These are phyloP conservation scores for Drosophila crucigera DNA, from an alignment of 2,888 invertebrate genomes.

Conservation along the genomic window DNA sequence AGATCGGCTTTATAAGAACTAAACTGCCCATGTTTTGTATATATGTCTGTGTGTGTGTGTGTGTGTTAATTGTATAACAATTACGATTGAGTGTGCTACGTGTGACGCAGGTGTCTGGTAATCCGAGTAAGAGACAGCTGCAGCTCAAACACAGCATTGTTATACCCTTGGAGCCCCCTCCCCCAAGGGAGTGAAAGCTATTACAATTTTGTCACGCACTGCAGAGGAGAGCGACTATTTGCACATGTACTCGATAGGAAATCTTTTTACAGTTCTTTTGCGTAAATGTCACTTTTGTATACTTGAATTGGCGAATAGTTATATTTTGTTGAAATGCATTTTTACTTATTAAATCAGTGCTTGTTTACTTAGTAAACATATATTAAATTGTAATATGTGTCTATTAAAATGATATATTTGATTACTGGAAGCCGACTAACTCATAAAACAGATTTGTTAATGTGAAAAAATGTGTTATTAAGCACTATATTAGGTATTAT, in stretches of 20 bases:
- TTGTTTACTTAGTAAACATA: neutral
- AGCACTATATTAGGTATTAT: neutral
- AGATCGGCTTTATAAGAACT: conserved; percentile 73
- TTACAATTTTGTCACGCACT: conserved; percentile 31
- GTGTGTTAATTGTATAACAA: conserved; percentile 48
- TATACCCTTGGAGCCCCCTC: conserved; percentile 10
- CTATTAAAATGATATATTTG: neutral
- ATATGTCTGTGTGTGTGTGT: conserved; percentile 40
- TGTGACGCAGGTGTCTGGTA: conserved; percentile 60
- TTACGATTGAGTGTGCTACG: conserved; percentile 32
- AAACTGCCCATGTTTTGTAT: conserved; percentile 42
- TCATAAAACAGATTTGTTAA: neutral
- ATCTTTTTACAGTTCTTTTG: neutral
- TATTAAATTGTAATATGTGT: neutral
- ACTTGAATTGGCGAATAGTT: neutral
- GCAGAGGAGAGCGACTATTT: neutral
- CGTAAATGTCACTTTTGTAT: neutral
- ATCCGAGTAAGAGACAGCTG: conserved; percentile 50
- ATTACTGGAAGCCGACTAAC: neutral
- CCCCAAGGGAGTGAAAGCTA: conserved; percentile 2
- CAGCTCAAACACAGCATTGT: conserved; percentile 35
- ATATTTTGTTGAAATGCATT: neutral
- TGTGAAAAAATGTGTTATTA: neutral
- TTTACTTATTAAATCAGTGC: neutral
- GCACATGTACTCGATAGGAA: conserved; percentile 17